Evolutionary conservation across 1,140 invertebrate species (phyloP).

Genomic region (Nasonia vitripennis): DNA sequence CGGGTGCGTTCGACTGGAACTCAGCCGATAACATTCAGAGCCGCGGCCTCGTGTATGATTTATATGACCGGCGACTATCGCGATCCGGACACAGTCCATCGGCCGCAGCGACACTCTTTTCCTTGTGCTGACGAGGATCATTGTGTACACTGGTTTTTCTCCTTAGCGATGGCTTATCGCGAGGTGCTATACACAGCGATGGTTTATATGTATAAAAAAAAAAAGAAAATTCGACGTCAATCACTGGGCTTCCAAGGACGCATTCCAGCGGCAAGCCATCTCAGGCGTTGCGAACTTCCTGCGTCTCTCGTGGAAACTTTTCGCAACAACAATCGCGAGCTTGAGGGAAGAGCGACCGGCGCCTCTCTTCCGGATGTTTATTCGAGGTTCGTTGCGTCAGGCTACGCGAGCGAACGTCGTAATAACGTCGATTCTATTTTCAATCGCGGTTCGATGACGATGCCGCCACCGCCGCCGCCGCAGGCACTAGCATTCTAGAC

Average conservation of each 20-base stretch:
- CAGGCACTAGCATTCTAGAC: neutral
- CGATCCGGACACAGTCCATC: slow-evolving; percentile 69
- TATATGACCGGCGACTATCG: slow-evolving; percentile 70
- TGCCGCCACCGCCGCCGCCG: no score
- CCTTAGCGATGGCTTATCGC: neutral
- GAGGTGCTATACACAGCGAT: neutral
- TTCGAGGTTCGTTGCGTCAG: slow-evolving; percentile 23
- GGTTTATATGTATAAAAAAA: no score
- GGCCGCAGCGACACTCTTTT: slow-evolving; percentile 37
- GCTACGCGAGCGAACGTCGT: neutral
- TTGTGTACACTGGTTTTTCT: neutral
- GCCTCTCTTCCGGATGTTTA: slow-evolving; percentile 31
- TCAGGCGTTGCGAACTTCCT: neutral
- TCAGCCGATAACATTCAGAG: slow-evolving; percentile 73
- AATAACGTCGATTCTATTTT: slow-evolving; percentile 31
- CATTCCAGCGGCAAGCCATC: neutral
- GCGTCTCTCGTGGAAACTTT: slow-evolving; percentile 1
- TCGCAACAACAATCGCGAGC: neutral
- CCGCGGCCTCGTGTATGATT: slow-evolving; percentile 65
- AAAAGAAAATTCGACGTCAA: neutral
- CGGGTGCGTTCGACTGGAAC: slow-evolving; percentile 71
- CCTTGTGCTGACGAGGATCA: neutral
- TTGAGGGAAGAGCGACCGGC: neutral
- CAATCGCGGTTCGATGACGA: neutral
- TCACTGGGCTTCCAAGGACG: neutral